Evolutionary conservation across 1,140 invertebrate genomes (phyloP), one percentile per base, ranked within the genome.

Genomic region (Microplitis mediator): DNA sequence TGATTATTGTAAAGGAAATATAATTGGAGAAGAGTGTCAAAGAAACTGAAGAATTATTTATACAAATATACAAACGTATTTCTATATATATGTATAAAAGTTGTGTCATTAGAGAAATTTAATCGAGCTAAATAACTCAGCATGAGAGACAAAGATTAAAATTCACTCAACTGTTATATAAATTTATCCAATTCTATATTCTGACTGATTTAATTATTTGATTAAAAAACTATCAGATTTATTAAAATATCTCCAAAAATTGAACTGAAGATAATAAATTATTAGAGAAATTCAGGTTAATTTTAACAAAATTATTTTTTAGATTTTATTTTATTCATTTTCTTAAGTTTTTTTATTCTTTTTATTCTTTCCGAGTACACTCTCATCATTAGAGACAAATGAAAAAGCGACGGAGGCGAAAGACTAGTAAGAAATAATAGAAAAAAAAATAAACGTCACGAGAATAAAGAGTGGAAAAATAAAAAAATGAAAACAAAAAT

Each of bases 71-170:
- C 34, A 32, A 31, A 31, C 4, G 4, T 36, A 35, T 5, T 39
- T 5, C 31, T 32, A 52, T 35, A 16, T 9, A 51, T 66, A 45
- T 45, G 8, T 71, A 56, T 62, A 61, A 69, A 75, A 75, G 70
- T 74, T 69, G 69, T 68, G 69, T 75, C 74, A 75, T 75, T 71
- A 75, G 69, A 51, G 69, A 63, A 60, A 75, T 72, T 75, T 75
- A 69, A 75, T 75, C 64, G 69, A 23, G 52, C 51, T 51, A 58
- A 68, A 69, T 71, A 69, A 69, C 63, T 68, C 73, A 75, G 31
- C 13, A 32, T 16, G 36, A 73, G 50, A 68, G 65, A 36, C 64
- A 56, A 58, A 51, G 58, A 69, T 70, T 74, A 67, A 51, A 60
- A 72, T 74, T 74, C 45, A 45, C 62, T 56, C 45, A n/a, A 73